Evolutionary conservation across 2,113 vertebrate species (phyloP).

Genomic region (Etheostoma cragini): DNA sequence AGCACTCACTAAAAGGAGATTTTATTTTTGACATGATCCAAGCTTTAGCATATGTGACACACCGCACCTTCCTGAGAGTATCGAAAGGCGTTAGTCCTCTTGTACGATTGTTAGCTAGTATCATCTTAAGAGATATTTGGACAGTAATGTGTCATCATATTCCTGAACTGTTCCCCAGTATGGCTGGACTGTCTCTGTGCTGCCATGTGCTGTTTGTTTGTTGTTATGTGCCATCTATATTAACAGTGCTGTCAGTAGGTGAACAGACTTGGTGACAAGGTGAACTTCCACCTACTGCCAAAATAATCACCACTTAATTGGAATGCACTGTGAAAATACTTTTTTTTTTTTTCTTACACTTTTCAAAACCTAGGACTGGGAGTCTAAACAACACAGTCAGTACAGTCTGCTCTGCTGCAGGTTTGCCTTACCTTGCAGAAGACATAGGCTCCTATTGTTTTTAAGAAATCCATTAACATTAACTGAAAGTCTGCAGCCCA

Average conservation of each 20-base stretch:
- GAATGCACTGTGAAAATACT: neutral
- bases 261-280: neutral
- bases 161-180: neutral
- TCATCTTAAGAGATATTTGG: neutral
- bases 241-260: neutral
- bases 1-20: neutral
- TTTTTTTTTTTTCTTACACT: neutral
- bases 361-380: neutral
- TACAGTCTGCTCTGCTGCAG: neutral
- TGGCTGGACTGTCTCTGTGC: neutral
- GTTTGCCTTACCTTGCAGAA: conserved; percentile 26
- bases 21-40: neutral
- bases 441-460: conserved; percentile 13
- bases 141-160: neutral
- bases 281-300: neutral
- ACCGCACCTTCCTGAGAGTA: neutral
- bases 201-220: neutral
- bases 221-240: neutral
- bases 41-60: neutral
- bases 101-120: neutral
- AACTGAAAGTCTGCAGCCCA: conserved; percentile 18
- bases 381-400: neutral
- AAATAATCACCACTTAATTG: conserved; percentile 17
- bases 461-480: conserved; percentile 18
- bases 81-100: neutral